A percentile compares a stretch with the other conserved stretches of the same genome.
These are phyloP conservation scores for Arenaria interpres DNA, from an alignment of 2,113 vertebrate species.

Conservation along the genomic window DNA sequence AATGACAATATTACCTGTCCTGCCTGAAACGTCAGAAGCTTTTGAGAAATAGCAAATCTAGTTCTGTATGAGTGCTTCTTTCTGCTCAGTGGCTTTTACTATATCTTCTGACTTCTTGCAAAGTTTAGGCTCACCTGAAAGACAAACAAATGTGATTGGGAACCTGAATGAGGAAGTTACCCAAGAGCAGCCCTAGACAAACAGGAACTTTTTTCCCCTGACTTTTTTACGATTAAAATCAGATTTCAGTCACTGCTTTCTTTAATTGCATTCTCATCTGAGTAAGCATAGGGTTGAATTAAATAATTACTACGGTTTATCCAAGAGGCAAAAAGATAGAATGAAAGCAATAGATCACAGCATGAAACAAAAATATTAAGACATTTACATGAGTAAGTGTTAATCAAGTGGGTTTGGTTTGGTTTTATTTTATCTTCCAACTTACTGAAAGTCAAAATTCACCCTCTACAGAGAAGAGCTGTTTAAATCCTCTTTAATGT, in stretches of 20 bases:
- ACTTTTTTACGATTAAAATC: not conserved
- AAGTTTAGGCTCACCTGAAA: constrained; percentile 72
- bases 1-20: constrained; percentile 69
- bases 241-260: not conserved
- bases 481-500: not conserved
- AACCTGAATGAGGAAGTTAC: not conserved
- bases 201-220: not conserved
- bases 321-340: not conserved
- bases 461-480: not conserved
- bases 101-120: constrained; percentile 70
- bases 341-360: not conserved
- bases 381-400: not conserved
- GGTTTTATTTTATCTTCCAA: not conserved
- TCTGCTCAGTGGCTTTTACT: constrained; percentile 67
- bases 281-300: not conserved
- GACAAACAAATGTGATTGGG: not conserved
- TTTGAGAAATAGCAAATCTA: constrained; percentile 54
- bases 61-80: constrained; percentile 48
- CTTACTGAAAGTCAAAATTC: not conserved
- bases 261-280: not conserved
- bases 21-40: constrained; percentile 61
- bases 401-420: not conserved
- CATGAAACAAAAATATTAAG: not conserved
- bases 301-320: not conserved
- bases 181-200: not conserved